Conservation (phyloP, 2,797 vertebrate genomes). For the Erethizon dorsatum region DNA sequence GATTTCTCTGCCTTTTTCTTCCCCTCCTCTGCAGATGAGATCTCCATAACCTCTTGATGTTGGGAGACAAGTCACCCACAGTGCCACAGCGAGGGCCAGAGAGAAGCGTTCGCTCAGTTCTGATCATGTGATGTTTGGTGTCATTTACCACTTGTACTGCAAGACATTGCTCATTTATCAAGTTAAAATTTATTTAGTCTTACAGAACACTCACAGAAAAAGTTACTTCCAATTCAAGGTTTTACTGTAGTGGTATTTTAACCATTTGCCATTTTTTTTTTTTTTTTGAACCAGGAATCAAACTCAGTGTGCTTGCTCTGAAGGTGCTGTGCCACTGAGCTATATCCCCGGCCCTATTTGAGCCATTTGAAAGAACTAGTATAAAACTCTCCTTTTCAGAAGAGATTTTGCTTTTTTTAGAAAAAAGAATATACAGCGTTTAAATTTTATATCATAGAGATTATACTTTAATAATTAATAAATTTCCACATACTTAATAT, state of each 20-base stretch:
- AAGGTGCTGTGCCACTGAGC: no score
- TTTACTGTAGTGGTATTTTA: conserved; percentile 46
- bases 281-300: no score
- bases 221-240: background rate
- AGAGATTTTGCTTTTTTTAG: background rate
- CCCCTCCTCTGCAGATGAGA: background rate
- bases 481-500: conserved; percentile 49
- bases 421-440: background rate
- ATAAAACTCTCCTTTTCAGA: conserved; percentile 82
- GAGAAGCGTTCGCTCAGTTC: background rate
- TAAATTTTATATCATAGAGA: background rate
- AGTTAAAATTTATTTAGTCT: background rate
- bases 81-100: background rate
- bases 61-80: background rate
- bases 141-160: background rate
- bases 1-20: background rate
- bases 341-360: background rate
- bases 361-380: conserved; percentile 80
- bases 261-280: no score
- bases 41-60: background rate
- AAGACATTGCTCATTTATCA: background rate
- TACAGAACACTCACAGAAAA: background rate
- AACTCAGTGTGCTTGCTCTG: no score
- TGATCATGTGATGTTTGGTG: background rate
- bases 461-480: background rate